These are phyloP conservation scores for Dicyrtomina minuta DNA, from an alignment of 2,888 invertebrate species.

Conservation along the genomic window DNA sequence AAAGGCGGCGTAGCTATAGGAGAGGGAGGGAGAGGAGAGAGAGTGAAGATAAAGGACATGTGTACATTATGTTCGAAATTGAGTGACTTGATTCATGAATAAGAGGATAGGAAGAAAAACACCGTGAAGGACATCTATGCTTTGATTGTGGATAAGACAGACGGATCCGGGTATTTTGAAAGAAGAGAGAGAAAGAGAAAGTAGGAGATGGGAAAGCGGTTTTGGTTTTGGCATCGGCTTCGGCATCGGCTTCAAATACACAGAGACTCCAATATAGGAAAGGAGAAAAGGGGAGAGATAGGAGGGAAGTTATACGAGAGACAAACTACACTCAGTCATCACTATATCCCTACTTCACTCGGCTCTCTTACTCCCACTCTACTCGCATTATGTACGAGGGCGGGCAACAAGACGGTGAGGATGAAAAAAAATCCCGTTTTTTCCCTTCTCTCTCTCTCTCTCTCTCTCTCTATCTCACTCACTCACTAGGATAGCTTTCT, in stretches of 20 bases:
- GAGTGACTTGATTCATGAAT: constrained; percentile 20
- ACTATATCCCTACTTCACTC: background rate
- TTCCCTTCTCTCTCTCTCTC: constrained; percentile 31
- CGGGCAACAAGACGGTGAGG: constrained; percentile 28
- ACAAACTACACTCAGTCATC: background rate
- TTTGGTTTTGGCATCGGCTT: no score
- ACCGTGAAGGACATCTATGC: constrained; percentile 38
- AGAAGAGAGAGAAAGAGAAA: constrained; percentile 5
- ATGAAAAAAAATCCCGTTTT: constrained; percentile 40
- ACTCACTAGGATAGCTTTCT: constrained; percentile 41
- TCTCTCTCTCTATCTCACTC: constrained; percentile 13
- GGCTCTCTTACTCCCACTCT: background rate
- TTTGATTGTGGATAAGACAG: constrained; percentile 29
- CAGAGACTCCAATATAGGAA: constrained; percentile 9
- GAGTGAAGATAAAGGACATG: background rate
- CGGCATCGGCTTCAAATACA: no score
- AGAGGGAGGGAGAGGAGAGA: background rate
- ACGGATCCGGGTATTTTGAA: constrained; percentile 34
- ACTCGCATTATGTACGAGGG: constrained; percentile 10
- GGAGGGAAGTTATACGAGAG: constrained; percentile 30
- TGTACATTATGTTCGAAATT: constrained; percentile 14
- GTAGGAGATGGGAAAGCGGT: constrained; percentile 11
- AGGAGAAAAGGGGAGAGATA: constrained; percentile 31
- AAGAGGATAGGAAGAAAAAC: constrained; percentile 9
- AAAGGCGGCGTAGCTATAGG: background rate